Evolutionary conservation across 37 sponge, comb jelly and placozoan species (phyloP).

Genomic region (Halisarca cf. caerulea): DNA sequence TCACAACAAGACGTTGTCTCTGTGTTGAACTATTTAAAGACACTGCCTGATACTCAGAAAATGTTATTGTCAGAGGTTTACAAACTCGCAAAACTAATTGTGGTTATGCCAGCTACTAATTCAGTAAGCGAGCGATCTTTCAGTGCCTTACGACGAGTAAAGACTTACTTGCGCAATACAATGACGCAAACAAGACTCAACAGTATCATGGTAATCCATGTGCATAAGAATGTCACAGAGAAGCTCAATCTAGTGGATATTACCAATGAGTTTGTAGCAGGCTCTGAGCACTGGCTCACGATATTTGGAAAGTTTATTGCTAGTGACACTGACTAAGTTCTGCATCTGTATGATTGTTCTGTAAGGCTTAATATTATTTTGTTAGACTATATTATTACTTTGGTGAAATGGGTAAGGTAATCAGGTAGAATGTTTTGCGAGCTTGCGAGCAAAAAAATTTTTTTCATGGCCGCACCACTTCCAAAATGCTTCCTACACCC

Average conservation of each 20-base stretch:
- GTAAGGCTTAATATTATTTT: no score
- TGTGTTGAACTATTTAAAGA: background rate
- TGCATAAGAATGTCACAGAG: conserved; percentile 36
- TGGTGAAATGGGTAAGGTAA: no score
- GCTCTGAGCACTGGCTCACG: conserved; percentile 18
- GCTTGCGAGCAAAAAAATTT: no score
- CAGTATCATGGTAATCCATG: conserved; percentile 28
- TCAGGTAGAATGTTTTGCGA: no score
- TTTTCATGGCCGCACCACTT: background rate
- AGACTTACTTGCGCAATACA: conserved; percentile 39
- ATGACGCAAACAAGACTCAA: conserved; percentile 49
- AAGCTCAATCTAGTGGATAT: conserved; percentile 28
- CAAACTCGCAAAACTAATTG: conserved; percentile 18
- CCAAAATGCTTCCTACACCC: background rate
- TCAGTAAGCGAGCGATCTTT: conserved; percentile 46
- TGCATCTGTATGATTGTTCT: no score
- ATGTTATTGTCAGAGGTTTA: conserved; percentile 32
- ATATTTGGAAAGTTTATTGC: conserved; percentile 37
- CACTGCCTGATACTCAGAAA: conserved; percentile 9
- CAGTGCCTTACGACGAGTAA: conserved; percentile 35
- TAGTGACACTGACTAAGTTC: background rate
- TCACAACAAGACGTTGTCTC: background rate
- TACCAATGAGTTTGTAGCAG: conserved; percentile 32
- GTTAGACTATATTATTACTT: no score
- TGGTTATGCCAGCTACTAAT: conserved; percentile 48